Evolutionary conservation across 2,888 invertebrate species (phyloP).

Genomic region (Stictocephala bisonia): DNA sequence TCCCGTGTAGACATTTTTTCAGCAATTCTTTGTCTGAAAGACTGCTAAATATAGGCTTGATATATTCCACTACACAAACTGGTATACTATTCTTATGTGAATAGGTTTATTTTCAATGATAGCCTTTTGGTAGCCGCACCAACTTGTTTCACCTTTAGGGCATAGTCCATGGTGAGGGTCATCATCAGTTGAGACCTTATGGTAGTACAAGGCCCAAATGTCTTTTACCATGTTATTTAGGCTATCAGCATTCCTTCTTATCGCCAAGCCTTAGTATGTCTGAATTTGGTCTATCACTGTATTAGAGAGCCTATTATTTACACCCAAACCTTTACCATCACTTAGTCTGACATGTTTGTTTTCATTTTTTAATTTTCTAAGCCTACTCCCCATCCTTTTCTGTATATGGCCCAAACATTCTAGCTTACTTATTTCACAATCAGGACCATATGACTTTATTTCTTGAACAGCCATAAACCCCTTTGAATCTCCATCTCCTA

Average conservation of each 20-base stretch:
- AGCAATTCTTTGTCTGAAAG: conserved; percentile 6
- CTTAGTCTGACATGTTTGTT: neutral
- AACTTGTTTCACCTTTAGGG: conserved; percentile 51
- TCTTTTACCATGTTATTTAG: conserved; percentile 56
- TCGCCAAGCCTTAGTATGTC: conserved; percentile 58
- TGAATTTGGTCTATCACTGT: conserved; percentile 56
- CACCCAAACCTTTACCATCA: conserved; percentile 50
- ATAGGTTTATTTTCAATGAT: neutral
- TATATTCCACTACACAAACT: neutral
- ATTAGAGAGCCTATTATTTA: conserved; percentile 55
- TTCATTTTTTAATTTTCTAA: conserved; percentile 35
- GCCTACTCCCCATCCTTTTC: conserved; percentile 51
- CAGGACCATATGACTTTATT: conserved; percentile 43
- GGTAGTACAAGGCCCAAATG: conserved; percentile 58
- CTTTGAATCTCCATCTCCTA: conserved; percentile 46
- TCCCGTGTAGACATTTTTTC: conserved; percentile 2
- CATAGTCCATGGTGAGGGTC: conserved; percentile 56
- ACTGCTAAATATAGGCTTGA: conserved; percentile 4
- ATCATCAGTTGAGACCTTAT: conserved; percentile 56
- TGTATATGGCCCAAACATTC: conserved; percentile 6
- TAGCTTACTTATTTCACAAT: conserved; percentile 25
- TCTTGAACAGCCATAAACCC: conserved; percentile 11
- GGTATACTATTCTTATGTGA: too few species aligned
- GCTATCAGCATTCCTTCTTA: conserved; percentile 53
- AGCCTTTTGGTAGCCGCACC: conserved; percentile 57